These are phyloP conservation scores for Microchrysa polita DNA, from an alignment of 2,888 invertebrate genomes.

Conservation along the genomic window DNA sequence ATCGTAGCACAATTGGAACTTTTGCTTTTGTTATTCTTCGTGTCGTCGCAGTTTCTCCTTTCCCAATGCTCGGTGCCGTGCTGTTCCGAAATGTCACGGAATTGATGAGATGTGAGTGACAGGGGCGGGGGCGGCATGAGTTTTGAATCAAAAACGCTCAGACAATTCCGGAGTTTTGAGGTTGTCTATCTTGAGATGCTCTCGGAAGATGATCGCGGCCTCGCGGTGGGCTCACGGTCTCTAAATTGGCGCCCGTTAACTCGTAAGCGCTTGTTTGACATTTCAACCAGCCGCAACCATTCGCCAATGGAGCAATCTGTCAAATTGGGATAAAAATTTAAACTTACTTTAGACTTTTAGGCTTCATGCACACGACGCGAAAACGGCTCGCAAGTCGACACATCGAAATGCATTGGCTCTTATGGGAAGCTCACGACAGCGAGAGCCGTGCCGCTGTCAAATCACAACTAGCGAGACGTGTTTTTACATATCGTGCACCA, in stretches of 20 bases:
- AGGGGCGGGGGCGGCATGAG: conserved; percentile 4
- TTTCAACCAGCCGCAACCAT: conserved; percentile 6
- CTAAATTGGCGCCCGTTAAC: conserved; percentile 17
- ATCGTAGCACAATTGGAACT: not conserved
- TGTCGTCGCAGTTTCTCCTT: no score
- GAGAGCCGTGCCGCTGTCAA: no score
- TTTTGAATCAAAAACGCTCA: not conserved
- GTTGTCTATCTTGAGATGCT: conserved; percentile 23
- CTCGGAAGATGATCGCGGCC: conserved; percentile 14
- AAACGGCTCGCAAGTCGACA: no score
- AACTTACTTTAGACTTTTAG: no score
- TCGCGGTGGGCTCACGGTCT: not conserved
- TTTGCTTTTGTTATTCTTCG: conserved; percentile 25
- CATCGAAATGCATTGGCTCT: no score
- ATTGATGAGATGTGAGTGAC: no score
- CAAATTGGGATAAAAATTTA: no score
- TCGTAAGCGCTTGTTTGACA: conserved; percentile 22
- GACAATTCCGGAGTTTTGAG: conserved; percentile 12
- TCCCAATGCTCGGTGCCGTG: not conserved
- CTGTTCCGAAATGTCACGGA: conserved; percentile 15
- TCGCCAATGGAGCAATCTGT: conserved; percentile 18
- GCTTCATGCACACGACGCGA: no score
- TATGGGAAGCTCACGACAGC: no score
- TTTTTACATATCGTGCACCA: no score
- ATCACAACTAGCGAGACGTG: no score